These are phyloP conservation scores for Myrmophylax atrothorax DNA, from an alignment of 2,113 vertebrate genomes.

Conservation along the genomic window DNA sequence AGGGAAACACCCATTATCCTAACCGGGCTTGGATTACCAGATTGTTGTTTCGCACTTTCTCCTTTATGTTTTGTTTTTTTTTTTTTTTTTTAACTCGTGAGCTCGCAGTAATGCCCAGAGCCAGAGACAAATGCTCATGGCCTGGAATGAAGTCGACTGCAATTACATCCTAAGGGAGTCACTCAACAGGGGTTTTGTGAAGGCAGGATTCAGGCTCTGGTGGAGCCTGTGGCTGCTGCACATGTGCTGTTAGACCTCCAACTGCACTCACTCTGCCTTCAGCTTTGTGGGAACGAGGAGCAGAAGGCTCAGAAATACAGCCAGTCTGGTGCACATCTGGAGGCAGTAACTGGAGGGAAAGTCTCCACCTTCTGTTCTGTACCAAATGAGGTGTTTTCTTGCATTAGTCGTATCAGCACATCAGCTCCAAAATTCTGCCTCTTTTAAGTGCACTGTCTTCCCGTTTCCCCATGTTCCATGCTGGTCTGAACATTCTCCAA, in stretches of 20 bases:
- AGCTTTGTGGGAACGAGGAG: not conserved
- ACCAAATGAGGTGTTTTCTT: not conserved
- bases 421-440: conserved; percentile 18
- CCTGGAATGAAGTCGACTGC: conserved; percentile 7
- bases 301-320: not conserved
- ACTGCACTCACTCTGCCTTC: not conserved
- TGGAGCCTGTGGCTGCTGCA: not conserved
- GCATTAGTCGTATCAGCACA: not conserved
- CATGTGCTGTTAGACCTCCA: not conserved
- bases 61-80: not conserved
- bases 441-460: not conserved
- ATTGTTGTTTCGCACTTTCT: not conserved
- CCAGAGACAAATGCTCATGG: not conserved
- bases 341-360: conserved; percentile 22
- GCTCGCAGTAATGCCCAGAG: not conserved
- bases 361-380: not conserved
- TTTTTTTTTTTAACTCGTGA: not conserved
- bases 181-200: not conserved
- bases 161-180: not conserved
- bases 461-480: rapidly evolving
- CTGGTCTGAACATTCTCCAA: not conserved
- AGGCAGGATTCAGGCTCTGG: not conserved
- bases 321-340: not conserved
- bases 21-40: not conserved
- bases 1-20: not conserved